Evolutionary conservation across 2,797 vertebrate genomes (phyloP).

Genomic region (Pangasius sanitwongsei): DNA sequence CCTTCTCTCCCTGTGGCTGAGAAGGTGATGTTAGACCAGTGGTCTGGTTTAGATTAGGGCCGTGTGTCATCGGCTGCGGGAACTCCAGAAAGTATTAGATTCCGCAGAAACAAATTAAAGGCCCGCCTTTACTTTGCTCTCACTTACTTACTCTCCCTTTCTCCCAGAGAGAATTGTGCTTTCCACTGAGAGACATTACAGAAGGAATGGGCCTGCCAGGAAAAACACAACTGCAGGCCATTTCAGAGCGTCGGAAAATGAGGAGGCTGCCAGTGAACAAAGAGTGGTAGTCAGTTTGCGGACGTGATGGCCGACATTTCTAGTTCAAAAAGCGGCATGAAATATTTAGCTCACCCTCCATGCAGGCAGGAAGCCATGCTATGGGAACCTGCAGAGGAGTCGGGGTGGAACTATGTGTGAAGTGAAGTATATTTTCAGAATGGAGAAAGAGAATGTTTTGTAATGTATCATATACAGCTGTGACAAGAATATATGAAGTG

Average conservation of each 20-base stretch:
- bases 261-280: conserved; percentile 59
- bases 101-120: conserved; percentile 62
- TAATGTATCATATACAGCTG: neutral
- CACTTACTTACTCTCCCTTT: conserved; percentile 56
- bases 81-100: conserved; percentile 67
- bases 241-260: conserved; percentile 69
- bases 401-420: neutral
- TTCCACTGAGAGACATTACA: conserved; percentile 71
- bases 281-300: conserved; percentile 38
- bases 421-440: conserved; percentile 26
- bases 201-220: conserved; percentile 70
- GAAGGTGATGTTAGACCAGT: conserved; percentile 38
- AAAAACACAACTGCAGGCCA: conserved; percentile 73
- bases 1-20: conserved; percentile 10
- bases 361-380: conserved; percentile 7
- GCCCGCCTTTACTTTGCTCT: conserved; percentile 37
- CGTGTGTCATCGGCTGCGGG: conserved; percentile 54
- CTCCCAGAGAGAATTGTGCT: conserved; percentile 70
- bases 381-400: neutral
- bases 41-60: conserved; percentile 70
- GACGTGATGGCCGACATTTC: neutral
- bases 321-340: conserved; percentile 17
- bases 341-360: conserved; percentile 9
- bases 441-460: neutral
- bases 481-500: neutral